Conservation (phyloP, 2,113 vertebrate species). For the Sorex fumeus region DNA sequence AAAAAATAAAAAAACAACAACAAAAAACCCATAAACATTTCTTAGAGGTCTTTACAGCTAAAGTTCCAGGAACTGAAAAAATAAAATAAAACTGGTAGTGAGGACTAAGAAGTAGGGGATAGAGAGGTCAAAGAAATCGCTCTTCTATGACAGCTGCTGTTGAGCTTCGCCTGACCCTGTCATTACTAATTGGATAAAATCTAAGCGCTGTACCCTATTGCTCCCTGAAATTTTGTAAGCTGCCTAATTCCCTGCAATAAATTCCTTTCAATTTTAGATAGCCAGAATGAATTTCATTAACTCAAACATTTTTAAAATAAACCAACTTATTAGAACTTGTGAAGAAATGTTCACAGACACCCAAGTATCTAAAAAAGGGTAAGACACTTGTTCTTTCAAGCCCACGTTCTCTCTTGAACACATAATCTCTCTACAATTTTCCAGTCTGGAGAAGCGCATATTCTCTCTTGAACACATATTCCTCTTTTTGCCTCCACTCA, state of each 20-base stretch:
- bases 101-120: background rate
- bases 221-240: slow-evolving; percentile 28
- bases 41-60: slow-evolving; percentile 1
- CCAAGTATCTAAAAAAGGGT: background rate
- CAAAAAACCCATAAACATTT: background rate
- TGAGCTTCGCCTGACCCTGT: background rate
- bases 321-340: slow-evolving; percentile 6
- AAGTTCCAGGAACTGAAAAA: background rate
- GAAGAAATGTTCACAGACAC: slow-evolving; percentile 40
- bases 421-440: too few relatives aligned
- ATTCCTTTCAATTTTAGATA: background rate
- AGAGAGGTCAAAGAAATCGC: background rate
- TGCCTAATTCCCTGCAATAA: slow-evolving; percentile 27
- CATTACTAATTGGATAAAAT: background rate
- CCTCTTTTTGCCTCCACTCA: too few relatives aligned
- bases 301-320: slow-evolving; percentile 1
- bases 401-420: too few relatives aligned
- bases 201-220: background rate
- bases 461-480: too few relatives aligned
- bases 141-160: background rate
- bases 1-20: background rate
- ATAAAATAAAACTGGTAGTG: too few relatives aligned
- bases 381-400: too few relatives aligned
- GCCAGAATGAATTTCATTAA: background rate
- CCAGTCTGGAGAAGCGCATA: too few relatives aligned